Evolutionary conservation across 2,113 vertebrate species (phyloP), one percentile per base, ranked within the genome.

Genomic region (Caretta caretta): DNA sequence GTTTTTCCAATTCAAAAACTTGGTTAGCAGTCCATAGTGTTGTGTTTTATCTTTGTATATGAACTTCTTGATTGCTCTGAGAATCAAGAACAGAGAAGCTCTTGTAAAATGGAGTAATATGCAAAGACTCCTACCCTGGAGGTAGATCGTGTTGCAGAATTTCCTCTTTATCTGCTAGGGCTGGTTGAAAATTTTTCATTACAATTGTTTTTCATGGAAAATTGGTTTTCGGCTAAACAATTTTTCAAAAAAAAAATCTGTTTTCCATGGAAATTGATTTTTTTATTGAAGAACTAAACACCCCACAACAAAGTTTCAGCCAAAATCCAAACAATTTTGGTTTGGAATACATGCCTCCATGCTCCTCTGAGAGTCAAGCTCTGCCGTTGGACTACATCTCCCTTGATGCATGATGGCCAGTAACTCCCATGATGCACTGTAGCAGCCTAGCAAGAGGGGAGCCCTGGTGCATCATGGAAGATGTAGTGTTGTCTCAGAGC

Each of bases 51-150:
- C 13, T 27, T 22, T 78, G 19, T 0, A 0, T 12, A n/a, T 89
- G 76, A 62, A 0, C 1, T 75, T 13, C 29, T 38, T 80, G 0
- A 0, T 4, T 89, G 9, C 51, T 91, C 51, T 78, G 75, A 90
- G 62, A 76, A 13, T 10, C 29, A 29, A 86, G 25, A 86, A 6
- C 46, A 50, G 2, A 65, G 25, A 84, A 20, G 16, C 54, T 8
- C 0, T 2, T 78, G 4, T 78, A 88, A 88, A 83, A 14, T 46
- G 25, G 5, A 35, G 24, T 80, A 54, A 29, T 3, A 35, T 82
- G 22, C 49, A 72, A 75, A 38, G 20, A 42, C 10, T 75, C 5
- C 38, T 24, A 75, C 16, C 31, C 17, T 75, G 69, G 20, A 75
- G n/a, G 69, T 8, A 75, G 69, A 75, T 75, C 10, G 42, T 75